These are phyloP conservation scores for Diplogasteroides magnus DNA, from an alignment of 1,140 invertebrate genomes.

Conservation along the genomic window DNA sequence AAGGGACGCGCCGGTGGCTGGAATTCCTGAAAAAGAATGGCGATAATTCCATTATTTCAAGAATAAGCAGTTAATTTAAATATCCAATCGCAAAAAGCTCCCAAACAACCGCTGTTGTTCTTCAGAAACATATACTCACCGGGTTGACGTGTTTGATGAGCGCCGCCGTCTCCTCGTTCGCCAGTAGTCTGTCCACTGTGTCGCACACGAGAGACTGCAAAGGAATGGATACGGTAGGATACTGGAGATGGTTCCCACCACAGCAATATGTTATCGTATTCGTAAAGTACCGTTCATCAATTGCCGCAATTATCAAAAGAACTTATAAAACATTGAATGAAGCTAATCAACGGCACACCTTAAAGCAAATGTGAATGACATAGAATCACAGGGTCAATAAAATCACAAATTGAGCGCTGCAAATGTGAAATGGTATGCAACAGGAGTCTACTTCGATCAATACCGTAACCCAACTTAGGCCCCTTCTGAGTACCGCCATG, in stretches of 20 bases:
- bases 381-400: neutral
- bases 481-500: no score
- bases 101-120: conserved; percentile 1
- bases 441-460: no score
- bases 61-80: neutral
- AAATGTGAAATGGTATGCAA: no score
- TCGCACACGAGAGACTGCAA: conserved; percentile 79
- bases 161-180: conserved; percentile 70
- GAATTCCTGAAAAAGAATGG: conserved; percentile 64
- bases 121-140: conserved; percentile 56
- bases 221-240: no score
- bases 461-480: no score
- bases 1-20: conserved; percentile 82
- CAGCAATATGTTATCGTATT: no score
- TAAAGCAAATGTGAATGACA: neutral
- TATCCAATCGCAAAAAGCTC: no score
- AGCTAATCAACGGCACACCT: neutral
- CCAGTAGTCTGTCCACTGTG: conserved; percentile 83
- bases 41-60: conserved; percentile 22
- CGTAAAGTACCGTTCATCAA: neutral
- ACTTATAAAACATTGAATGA: neutral
- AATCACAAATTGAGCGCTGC: no score
- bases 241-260: no score
- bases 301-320: neutral
- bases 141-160: conserved; percentile 87